These are phyloP conservation scores for Alitta virens DNA, from an alignment of 2,888 invertebrate genomes.

Conservation along the genomic window DNA sequence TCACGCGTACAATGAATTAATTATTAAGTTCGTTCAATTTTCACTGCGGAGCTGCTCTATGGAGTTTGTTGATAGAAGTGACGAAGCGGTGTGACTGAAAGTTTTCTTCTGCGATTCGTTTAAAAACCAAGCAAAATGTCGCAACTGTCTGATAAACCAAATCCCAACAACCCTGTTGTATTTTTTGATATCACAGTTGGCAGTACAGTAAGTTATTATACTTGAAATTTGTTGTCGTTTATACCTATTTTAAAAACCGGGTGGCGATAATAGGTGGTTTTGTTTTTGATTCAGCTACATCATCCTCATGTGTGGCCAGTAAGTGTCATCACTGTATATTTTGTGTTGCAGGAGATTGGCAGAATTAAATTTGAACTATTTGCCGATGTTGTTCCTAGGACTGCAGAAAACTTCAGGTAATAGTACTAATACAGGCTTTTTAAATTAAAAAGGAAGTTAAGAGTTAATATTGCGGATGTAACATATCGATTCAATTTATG, in stretches of 20 bases:
- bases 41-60: too few species aligned
- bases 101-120: too few species aligned
- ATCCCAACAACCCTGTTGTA: conserved; percentile 95
- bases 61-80: too few species aligned
- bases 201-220: conserved; percentile 69
- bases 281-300: neutral
- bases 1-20: too few species aligned
- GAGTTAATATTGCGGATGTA: too few species aligned
- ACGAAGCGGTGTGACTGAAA: too few species aligned
- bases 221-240: neutral
- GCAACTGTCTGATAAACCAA: conserved; percentile 27
- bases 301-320: neutral
- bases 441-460: neutral
- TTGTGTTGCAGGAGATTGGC: conserved; percentile 78
- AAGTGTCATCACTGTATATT: too few species aligned
- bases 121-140: neutral
- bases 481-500: too few species aligned
- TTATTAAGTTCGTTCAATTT: too few species aligned
- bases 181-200: conserved; percentile 97
- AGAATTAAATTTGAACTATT: conserved; percentile 97
- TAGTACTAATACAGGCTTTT: neutral
- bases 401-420: conserved; percentile 85
- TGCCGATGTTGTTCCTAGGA: conserved; percentile 93
- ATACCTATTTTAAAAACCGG: neutral
- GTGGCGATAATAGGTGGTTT: conserved; percentile 1